phyloP scores from a whole-genome alignment of 2,888 invertebrate genomes.

The Lochmaea crataegi region DNA sequence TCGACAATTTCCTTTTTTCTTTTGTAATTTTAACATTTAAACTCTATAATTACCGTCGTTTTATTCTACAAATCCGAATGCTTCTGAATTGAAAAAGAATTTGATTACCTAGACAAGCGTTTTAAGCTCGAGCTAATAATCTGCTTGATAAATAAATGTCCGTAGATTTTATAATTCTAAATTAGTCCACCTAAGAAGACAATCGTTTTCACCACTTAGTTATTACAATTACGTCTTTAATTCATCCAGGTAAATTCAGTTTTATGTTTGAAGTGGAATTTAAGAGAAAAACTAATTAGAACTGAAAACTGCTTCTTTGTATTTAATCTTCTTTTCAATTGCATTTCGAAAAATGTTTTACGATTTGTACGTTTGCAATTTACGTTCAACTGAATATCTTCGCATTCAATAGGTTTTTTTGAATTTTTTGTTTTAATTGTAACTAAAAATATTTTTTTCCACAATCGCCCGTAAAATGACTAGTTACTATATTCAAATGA shows the following conservation, averaged over 20 bases:
- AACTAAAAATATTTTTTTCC: no score
- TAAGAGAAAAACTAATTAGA: neutral
- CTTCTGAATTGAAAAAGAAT: constrained; percentile 25
- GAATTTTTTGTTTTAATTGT: no score
- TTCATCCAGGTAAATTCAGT: constrained; percentile 15
- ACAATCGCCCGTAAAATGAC: no score
- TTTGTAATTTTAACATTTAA: constrained; percentile 6
- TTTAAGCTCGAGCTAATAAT: constrained; percentile 14
- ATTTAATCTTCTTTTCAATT: neutral
- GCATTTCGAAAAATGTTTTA: neutral
- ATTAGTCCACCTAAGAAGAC: neutral
- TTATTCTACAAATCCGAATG: constrained; percentile 20
- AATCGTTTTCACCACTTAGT: neutral
- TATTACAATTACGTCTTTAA: constrained; percentile 17
- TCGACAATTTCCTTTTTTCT: constrained; percentile 3
- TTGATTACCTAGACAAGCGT: constrained; percentile 17
- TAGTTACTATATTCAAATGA: no score
- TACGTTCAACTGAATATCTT: no score
- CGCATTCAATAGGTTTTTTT: no score
- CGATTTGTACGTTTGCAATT: neutral
- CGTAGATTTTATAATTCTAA: constrained; percentile 23
- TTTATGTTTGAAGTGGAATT: constrained; percentile 10
- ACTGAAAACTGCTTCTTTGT: neutral
- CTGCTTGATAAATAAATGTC: constrained; percentile 8
- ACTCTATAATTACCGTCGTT: neutral